Base-by-base conservation (phyloP, 2,888 invertebrate species). In the Petrolisthes manimaculis region DNA sequence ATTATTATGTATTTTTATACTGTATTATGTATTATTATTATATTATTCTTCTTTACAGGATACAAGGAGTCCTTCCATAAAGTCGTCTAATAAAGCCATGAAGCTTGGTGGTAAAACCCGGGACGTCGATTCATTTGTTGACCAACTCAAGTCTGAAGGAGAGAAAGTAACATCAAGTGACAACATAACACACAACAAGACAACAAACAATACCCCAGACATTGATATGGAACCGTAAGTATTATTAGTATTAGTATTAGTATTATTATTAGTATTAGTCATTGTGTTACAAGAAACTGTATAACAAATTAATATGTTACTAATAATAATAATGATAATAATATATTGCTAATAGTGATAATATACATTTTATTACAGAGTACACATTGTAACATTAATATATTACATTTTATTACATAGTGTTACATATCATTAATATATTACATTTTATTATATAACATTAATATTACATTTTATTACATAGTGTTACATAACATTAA, bases 61-160 rank as follows among this genome's bases (percentile, higher is more conserved):
- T 54, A 83, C 86, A 12, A 83, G 89, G n/a, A 71, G 89, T 3
- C 21, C 74, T 21, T 79, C 81, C 74, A 84, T 90, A 6, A 86
- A 86, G 79, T 92, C 37, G 37, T 37, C 37, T 37, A 37, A 37
- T 37, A 37, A 37, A 37, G 99, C 98, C 24, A 96, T 99, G 95
- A 98, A 99, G 94, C 94, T 99, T 91, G 98, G 99, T 6, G 97
- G 97, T 12, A 98, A 98, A 93, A 96, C 96, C 54, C 95, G 97
- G 89, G 98, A 99, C 93, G 97, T 98, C 5, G 99, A 99, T 93
- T 96, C 96, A 21, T 99, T 99, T 94, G 98, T 99, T 86, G 98
- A 98, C 93, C 97, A 98, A 92, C 94, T 99, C 85, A 97, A 98
- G 93, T 97, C 96, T 86, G 99, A 99, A 94, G 99, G 99, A 82